phyloP scores from a whole-genome alignment of 2,113 vertebrate species.

The Neomonachus schauinslandi region DNA sequence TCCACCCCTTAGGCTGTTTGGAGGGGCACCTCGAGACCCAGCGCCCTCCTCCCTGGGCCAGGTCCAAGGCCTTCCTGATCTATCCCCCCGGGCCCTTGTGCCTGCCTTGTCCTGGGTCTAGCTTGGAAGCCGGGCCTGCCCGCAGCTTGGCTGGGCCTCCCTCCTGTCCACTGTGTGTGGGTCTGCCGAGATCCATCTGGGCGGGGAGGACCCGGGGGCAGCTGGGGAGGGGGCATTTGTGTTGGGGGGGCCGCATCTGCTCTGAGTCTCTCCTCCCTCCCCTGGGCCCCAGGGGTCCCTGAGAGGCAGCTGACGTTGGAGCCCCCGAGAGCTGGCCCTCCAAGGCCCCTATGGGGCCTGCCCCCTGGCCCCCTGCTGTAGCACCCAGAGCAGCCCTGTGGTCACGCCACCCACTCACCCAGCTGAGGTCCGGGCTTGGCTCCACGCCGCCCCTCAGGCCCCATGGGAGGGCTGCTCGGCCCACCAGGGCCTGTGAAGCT shows the following conservation, averaged over 20 bases:
- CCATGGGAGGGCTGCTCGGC: neutral
- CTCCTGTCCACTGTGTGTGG: neutral
- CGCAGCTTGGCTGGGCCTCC: neutral
- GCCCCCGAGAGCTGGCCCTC: neutral
- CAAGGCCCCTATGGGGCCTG: neutral
- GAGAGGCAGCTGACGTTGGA: neutral
- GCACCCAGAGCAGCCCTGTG: neutral
- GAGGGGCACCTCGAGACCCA: neutral
- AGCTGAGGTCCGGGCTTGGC: neutral
- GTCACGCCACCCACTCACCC: neutral
- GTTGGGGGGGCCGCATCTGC: neutral
- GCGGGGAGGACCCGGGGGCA: neutral
- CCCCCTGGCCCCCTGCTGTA: neutral
- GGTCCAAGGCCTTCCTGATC: neutral
- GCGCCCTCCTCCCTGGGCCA: neutral
- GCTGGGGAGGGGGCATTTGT: neutral
- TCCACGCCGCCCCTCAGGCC: conserved; percentile 12
- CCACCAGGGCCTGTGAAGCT: conserved; percentile 50
- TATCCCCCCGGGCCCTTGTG: neutral
- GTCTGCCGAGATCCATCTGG: neutral
- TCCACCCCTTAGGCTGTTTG: neutral
- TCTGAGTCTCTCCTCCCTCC: no score
- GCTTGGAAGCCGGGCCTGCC: neutral
- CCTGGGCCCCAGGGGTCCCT: neutral
- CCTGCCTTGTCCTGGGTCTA: neutral